Evolutionary conservation across 1,140 invertebrate species (phyloP).

Genomic region (Lepidurus couesii): DNA sequence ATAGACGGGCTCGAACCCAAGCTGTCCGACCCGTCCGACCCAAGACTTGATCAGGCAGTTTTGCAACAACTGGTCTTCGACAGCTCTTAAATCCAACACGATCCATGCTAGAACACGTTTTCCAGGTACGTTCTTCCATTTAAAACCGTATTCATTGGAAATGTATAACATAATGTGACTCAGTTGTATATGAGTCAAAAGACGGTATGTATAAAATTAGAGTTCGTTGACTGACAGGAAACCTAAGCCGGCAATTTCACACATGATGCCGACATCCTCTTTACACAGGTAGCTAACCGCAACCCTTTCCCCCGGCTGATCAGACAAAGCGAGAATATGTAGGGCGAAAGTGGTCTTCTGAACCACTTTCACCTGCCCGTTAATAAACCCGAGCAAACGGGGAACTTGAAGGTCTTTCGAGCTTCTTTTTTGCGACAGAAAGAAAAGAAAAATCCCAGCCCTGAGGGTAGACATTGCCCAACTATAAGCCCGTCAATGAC

Average conservation of each 20-base stretch:
- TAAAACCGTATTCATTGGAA: too few species aligned
- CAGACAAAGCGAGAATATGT: neutral
- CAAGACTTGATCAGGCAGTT: too few species aligned
- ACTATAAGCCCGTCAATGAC: neutral
- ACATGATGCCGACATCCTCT: neutral
- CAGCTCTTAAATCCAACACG: neutral
- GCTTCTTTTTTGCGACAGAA: neutral
- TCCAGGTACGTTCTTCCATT: neutral
- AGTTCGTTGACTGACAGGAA: neutral
- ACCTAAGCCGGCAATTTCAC: neutral
- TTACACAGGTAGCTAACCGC: too few species aligned
- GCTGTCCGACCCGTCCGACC: too few species aligned
- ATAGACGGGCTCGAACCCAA: too few species aligned
- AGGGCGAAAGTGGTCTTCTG: neutral
- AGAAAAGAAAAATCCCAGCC: neutral
- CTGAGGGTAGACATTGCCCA: neutral
- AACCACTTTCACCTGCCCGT: neutral
- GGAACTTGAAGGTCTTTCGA: neutral
- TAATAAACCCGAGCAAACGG: neutral
- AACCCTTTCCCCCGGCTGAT: neutral
- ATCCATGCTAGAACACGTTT: neutral
- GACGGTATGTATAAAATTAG: too few species aligned
- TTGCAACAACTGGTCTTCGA: neutral
- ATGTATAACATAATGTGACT: too few species aligned
- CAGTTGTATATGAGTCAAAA: too few species aligned